A percentile compares a stretch with the other conserved stretches of the same genome.
phyloP scores from a whole-genome alignment of 2,113 vertebrate species.

The Datnioides undecimradiatus region DNA sequence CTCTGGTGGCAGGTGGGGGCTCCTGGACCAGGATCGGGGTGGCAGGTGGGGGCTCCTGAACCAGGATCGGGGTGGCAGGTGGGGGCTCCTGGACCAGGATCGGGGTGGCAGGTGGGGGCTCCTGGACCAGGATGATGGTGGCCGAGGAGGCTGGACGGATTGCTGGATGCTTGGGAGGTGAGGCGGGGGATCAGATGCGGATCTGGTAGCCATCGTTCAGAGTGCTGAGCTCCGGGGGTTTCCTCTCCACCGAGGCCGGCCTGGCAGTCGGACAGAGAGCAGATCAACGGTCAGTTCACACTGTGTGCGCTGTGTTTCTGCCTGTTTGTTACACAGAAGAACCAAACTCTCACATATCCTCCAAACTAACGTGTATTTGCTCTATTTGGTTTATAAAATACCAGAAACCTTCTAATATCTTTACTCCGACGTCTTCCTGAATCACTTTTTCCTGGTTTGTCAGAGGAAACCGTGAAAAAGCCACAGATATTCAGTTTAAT shows the following conservation, averaged over 20 bases:
- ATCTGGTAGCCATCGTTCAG: conserved; percentile 96
- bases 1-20: neutral
- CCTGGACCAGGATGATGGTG: neutral
- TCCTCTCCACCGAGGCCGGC: conserved; percentile 90
- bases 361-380: neutral
- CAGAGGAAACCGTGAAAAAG: too few species aligned
- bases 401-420: too few species aligned
- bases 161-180: neutral
- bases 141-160: neutral
- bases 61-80: too few species aligned
- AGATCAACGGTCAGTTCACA: neutral
- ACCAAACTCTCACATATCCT: neutral
- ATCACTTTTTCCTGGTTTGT: too few species aligned
- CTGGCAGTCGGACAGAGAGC: conserved; percentile 74
- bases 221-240: conserved; percentile 88
- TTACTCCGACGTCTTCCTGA: too few species aligned
- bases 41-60: too few species aligned
- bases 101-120: too few species aligned
- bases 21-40: too few species aligned
- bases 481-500: neutral
- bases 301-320: neutral
- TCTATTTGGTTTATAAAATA: too few species aligned
- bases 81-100: too few species aligned
- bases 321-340: neutral
- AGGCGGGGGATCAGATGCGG: conserved; percentile 86